Evolutionary conservation across 2,888 invertebrate genomes (phyloP).

Genomic region (Aphidoletes aphidimyza): DNA sequence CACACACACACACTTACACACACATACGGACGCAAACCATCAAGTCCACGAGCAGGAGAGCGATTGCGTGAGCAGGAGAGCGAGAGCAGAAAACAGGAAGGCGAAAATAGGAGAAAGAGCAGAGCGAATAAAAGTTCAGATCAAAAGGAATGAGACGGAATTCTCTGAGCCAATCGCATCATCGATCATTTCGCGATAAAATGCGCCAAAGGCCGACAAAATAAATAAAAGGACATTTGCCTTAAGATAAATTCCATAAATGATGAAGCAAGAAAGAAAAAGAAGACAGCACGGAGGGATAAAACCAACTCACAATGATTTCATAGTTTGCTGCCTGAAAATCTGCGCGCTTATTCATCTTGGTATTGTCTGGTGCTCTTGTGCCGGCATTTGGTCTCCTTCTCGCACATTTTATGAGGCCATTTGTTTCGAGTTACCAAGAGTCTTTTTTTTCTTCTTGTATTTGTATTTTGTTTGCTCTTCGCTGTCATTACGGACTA

Average conservation of each 20-base stretch:
- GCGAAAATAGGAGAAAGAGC: not conserved
- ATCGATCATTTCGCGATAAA: slow-evolving; percentile 39
- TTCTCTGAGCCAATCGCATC: slow-evolving; percentile 34
- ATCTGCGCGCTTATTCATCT: not conserved
- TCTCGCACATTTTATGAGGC: too few species aligned
- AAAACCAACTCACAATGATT: too few species aligned
- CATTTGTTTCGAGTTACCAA: not conserved
- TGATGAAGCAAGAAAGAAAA: not conserved
- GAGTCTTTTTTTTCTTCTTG: not conserved
- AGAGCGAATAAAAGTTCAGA: not conserved
- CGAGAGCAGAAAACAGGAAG: not conserved
- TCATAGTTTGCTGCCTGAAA: not conserved
- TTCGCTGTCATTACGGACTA: not conserved
- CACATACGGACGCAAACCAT: not conserved
- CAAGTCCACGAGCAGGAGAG: not conserved
- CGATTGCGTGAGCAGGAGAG: not conserved
- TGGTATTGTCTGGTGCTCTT: not conserved
- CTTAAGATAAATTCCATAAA: not conserved
- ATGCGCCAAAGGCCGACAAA: not conserved
- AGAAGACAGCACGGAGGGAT: too few species aligned
- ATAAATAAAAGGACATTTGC: not conserved
- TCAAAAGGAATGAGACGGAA: slow-evolving; percentile 5
- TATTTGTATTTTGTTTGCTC: too few species aligned
- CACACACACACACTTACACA: not conserved
- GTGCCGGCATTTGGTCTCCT: not conserved